phyloP scores from a whole-genome alignment of 2,113 vertebrate species.

The Pteropus alecto region DNA sequence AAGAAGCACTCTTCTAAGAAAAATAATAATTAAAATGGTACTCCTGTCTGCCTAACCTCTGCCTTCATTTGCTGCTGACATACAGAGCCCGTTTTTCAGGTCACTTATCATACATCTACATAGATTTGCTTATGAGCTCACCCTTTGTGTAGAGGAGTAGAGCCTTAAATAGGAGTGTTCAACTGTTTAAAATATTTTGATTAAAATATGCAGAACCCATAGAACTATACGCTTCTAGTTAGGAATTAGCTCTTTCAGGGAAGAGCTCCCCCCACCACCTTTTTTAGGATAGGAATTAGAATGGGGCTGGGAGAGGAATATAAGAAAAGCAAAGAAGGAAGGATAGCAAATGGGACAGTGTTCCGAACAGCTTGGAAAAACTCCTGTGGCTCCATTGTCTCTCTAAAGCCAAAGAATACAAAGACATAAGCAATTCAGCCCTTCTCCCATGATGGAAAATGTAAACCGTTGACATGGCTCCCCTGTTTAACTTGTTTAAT shows the following conservation, averaged over 20 bases:
- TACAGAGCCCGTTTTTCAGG: slow-evolving; percentile 84
- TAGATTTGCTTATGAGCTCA: slow-evolving; percentile 82
- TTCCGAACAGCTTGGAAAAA: slow-evolving; percentile 84
- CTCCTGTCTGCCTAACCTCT: slow-evolving; percentile 73
- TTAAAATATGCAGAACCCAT: slow-evolving; percentile 74
- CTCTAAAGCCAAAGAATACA: slow-evolving; percentile 82
- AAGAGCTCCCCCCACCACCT: background rate
- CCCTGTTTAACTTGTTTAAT: slow-evolving; percentile 91
- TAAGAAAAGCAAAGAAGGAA: slow-evolving; percentile 78
- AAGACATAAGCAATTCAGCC: slow-evolving; percentile 83
- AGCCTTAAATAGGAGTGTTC: slow-evolving; percentile 82
- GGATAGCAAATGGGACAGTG: slow-evolving; percentile 78
- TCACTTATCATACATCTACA: slow-evolving; percentile 81
- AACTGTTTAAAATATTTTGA: slow-evolving; percentile 84
- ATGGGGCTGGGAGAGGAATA: slow-evolving; percentile 22
- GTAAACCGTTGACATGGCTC: slow-evolving; percentile 84
- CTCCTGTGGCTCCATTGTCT: slow-evolving; percentile 88
- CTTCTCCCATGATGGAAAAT: slow-evolving; percentile 86
- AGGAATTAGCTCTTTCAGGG: slow-evolving; percentile 59
- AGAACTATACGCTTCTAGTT: slow-evolving; percentile 61
- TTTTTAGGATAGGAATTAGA: background rate
- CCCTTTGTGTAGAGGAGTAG: slow-evolving; percentile 74
- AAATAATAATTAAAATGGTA: slow-evolving; percentile 70
- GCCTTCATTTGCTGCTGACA: slow-evolving; percentile 73
- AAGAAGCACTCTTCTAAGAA: slow-evolving; percentile 72